Conservation (phyloP, 2,888 invertebrate species). For the Abrostola tripartita region DNA sequence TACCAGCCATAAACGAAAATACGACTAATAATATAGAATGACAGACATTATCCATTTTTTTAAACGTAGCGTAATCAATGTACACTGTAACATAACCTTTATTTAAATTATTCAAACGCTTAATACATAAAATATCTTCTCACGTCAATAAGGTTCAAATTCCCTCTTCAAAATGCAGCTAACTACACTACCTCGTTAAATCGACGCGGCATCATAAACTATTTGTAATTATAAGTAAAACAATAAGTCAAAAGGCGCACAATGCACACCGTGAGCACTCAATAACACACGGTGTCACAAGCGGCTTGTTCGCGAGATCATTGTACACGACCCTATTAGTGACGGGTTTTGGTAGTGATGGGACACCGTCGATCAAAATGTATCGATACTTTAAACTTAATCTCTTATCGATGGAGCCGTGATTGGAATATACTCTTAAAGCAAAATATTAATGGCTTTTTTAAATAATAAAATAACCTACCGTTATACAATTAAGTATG, state of each 20-base stretch:
- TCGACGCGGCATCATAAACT: not conserved
- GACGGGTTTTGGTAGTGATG: constrained; percentile 66
- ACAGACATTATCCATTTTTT: too few species aligned
- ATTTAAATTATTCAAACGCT: too few species aligned
- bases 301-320: constrained; percentile 72
- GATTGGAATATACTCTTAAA: too few species aligned
- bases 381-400: constrained; percentile 46
- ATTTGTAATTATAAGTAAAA: constrained; percentile 10
- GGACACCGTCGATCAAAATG: constrained; percentile 22
- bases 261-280: constrained; percentile 40
- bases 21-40: too few species aligned
- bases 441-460: too few species aligned
- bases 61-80: too few species aligned
- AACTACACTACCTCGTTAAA: constrained; percentile 1
- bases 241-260: constrained; percentile 15
- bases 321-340: constrained; percentile 81
- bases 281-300: constrained; percentile 65
- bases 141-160: not conserved
- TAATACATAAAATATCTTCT: too few species aligned
- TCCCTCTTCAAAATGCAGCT: not conserved
- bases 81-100: too few species aligned
- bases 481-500: too few species aligned
- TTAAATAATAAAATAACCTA: too few species aligned
- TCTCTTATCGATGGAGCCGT: too few species aligned
- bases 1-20: too few species aligned